Evolutionary conservation across 2,113 vertebrate genomes (phyloP), one percentile per base, ranked within the genome.

Genomic region (Numenius arquata): DNA sequence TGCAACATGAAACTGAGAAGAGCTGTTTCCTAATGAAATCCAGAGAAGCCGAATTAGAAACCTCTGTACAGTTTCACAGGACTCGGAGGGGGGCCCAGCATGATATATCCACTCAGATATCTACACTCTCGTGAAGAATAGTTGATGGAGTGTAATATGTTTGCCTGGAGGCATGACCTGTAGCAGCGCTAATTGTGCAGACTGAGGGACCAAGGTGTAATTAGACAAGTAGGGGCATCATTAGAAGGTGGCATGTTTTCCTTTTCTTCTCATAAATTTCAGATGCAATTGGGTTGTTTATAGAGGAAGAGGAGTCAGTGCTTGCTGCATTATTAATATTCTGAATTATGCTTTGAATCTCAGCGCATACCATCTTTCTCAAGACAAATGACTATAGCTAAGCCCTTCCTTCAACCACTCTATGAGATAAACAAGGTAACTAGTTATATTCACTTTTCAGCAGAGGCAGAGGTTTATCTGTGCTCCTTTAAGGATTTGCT

Each of bases 261-360:
- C 61, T 73, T 96, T 96, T 95, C 20, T 95, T 94, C 75, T 97
- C 45, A 89, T 95, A 95, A 89, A 95, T 96, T 94, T 93, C 56
- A 68, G 63, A 74, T 67, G 23, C 34, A 82, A 84, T 91, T 3
- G 8, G 34, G 62, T 83, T 82, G 43, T 96, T 96, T 96, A 74
- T 43, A 87, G 36, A 94, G 47, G 56, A 82, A 93, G n/a, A 88
- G 19, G 63, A 96, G 29, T 27, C 81, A 59, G 45, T n/a, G 25
- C 59, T 95, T 90, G 20, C 34, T 96, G 65, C 58, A 85, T 90
- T 95, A 96, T 96, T 94, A 90, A 95, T 85, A 86, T 59, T 50
- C 18, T 81, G 58, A 96, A 74, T 90, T 92, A 85, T 32, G 34
- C 34, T 94, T 94, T 89, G 66, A 82, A 91, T 87, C 43, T 92